Conservation (phyloP, 2,113 vertebrate genomes). For the Leucoraja erinaceus region DNA sequence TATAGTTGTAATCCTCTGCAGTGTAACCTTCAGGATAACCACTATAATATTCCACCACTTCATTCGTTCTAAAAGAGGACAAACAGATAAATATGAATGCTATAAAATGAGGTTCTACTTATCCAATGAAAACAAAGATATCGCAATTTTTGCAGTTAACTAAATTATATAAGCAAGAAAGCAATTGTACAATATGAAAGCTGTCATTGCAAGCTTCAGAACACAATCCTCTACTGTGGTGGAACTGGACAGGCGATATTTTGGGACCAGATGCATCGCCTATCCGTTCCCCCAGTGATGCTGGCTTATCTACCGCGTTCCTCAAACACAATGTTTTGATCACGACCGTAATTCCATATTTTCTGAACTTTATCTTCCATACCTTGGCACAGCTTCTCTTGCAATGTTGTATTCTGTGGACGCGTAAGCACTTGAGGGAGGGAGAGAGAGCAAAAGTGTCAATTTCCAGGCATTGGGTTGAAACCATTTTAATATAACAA, state of each 20-base stretch:
- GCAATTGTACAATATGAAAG: background rate
- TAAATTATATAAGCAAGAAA: background rate
- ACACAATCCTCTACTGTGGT: background rate
- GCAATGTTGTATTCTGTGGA: conserved; percentile 24
- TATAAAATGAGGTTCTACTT: too few relatives aligned
- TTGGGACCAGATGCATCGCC: too few relatives aligned
- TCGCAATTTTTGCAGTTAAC: background rate
- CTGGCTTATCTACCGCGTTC: too few relatives aligned
- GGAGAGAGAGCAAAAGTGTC: background rate
- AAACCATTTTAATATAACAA: background rate
- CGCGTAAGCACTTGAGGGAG: background rate
- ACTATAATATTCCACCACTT: conserved; percentile 36
- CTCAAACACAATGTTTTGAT: too few relatives aligned
- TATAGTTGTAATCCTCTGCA: conserved; percentile 30
- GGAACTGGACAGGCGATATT: too few relatives aligned
- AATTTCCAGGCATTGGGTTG: background rate
- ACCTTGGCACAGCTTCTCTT: conserved; percentile 11
- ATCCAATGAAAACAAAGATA: background rate
- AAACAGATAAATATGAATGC: background rate
- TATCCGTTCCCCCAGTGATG: too few relatives aligned
- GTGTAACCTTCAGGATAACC: conserved; percentile 22
- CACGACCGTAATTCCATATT: background rate
- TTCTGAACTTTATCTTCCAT: background rate
- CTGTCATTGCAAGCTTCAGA: background rate
- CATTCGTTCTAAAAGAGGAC: conserved; percentile 15